Evolutionary conservation across 2,797 vertebrate species (phyloP).

Genomic region (Poecilia picta): DNA sequence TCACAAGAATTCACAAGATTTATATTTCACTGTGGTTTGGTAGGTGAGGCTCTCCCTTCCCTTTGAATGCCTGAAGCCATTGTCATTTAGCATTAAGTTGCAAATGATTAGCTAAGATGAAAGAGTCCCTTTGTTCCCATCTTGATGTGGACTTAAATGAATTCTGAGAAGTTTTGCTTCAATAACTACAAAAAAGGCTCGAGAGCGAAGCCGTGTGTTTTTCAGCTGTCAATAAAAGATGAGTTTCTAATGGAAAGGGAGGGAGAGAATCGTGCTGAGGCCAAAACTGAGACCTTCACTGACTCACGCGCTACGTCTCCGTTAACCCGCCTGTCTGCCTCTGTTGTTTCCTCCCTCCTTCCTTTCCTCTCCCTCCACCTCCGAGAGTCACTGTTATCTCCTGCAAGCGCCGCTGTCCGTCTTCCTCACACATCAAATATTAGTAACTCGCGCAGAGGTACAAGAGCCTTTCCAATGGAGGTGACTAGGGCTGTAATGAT

Average conservation of each 20-base stretch:
- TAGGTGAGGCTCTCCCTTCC: neutral
- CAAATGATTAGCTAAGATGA: slow-evolving; percentile 28
- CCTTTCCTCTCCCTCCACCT: slow-evolving; percentile 17
- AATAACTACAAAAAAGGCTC: slow-evolving; percentile 56
- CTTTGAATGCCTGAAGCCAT: neutral
- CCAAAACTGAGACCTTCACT: slow-evolving; percentile 46
- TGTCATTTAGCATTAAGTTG: slow-evolving; percentile 5
- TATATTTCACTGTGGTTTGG: neutral
- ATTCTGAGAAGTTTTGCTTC: slow-evolving; percentile 43
- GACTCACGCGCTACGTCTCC: slow-evolving; percentile 54
- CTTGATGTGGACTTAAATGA: slow-evolving; percentile 50
- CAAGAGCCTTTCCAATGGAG: slow-evolving; percentile 38
- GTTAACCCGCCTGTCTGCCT: slow-evolving; percentile 30
- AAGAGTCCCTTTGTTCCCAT: slow-evolving; percentile 21
- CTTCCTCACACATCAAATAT: slow-evolving; percentile 45
- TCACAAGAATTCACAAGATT: too few relatives aligned
- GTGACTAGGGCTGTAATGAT: too few relatives aligned
- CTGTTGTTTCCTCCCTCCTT: neutral
- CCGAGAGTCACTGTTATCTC: slow-evolving; percentile 7
- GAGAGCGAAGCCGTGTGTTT: slow-evolving; percentile 55
- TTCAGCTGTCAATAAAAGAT: slow-evolving; percentile 72
- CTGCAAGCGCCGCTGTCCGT: slow-evolving; percentile 34
- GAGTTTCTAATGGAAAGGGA: slow-evolving; percentile 64
- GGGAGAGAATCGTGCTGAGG: slow-evolving; percentile 18
- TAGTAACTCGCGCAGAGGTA: slow-evolving; percentile 41